Evolutionary conservation across 2,113 vertebrate genomes (phyloP).

Genomic region (Chiloscyllium plagiosum): DNA sequence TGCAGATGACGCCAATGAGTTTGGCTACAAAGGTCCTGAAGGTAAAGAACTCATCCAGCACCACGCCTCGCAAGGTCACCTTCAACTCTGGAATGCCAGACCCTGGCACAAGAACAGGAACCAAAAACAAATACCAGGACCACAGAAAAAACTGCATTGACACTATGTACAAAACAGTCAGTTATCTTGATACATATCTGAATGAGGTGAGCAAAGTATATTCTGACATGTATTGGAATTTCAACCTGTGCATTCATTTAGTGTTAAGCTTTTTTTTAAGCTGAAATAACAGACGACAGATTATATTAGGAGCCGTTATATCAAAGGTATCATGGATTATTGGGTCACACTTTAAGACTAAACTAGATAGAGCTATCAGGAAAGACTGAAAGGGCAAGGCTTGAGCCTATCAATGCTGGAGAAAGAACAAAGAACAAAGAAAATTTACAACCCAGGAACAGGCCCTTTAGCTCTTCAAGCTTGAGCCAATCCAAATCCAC

Average conservation of each 20-base stretch:
- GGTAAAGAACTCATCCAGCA: constrained; percentile 45
- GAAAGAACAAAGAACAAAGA: too few relatives aligned
- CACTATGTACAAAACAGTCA: not conserved
- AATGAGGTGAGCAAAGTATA: not conserved
- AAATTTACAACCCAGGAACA: too few relatives aligned
- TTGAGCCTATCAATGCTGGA: too few relatives aligned
- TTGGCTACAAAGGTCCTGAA: constrained; percentile 44
- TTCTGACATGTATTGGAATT: not conserved
- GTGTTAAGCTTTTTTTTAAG: not conserved
- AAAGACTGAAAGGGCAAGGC: not conserved
- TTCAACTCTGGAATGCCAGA: constrained; percentile 46
- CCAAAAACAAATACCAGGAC: not conserved
- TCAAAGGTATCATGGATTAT: too few relatives aligned
- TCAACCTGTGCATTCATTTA: not conserved
- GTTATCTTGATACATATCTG: not conserved
- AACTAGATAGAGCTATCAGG: not conserved
- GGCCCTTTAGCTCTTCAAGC: too few relatives aligned
- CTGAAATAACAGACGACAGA: not conserved
- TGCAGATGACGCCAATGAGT: constrained; percentile 42
- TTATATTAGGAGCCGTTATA: not conserved
- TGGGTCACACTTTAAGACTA: not conserved
- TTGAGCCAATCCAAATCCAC: too few relatives aligned
- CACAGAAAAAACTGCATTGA: not conserved
- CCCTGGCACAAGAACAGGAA: constrained; percentile 28
- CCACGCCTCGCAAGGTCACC: constrained; percentile 42